Conservation (phyloP, 2,797 vertebrate species). For the Percopsis omiscomaycus region DNA sequence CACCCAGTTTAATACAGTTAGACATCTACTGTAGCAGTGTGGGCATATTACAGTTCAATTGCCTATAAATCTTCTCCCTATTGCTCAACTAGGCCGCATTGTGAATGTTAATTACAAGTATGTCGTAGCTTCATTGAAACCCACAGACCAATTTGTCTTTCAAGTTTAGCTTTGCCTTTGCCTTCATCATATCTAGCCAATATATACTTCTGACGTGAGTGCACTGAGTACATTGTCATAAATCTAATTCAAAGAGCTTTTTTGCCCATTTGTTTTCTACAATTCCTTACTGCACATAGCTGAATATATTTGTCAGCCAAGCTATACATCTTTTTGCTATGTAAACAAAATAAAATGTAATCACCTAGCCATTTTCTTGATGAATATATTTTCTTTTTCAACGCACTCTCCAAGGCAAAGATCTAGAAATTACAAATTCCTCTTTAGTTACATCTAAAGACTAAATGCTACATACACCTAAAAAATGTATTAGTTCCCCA, state of each 20-base stretch:
- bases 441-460: constrained; percentile 43
- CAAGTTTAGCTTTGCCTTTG: constrained; percentile 29
- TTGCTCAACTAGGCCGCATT: background rate
- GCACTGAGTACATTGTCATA: constrained; percentile 20
- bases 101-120: constrained; percentile 2
- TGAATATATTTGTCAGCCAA: constrained; percentile 8
- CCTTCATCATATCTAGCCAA: constrained; percentile 31
- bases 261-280: constrained; percentile 28
- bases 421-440: constrained; percentile 47
- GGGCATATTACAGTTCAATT: no score
- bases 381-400: constrained; percentile 38
- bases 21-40: background rate
- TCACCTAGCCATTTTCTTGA: constrained; percentile 29
- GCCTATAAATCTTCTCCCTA: no score
- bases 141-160: constrained; percentile 8
- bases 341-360: constrained; percentile 23
- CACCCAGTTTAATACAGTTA: background rate
- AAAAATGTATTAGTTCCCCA: constrained; percentile 50
- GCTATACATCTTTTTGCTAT: background rate
- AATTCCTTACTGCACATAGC: constrained; percentile 21
- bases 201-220: constrained; percentile 7
- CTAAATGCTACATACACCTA: constrained; percentile 38
- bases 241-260: constrained; percentile 36
- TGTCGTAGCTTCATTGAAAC: no score
- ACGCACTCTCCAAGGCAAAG: constrained; percentile 32